Base-by-base conservation (phyloP, 2,888 invertebrate species). In the Drosophila pegasa region DNA sequence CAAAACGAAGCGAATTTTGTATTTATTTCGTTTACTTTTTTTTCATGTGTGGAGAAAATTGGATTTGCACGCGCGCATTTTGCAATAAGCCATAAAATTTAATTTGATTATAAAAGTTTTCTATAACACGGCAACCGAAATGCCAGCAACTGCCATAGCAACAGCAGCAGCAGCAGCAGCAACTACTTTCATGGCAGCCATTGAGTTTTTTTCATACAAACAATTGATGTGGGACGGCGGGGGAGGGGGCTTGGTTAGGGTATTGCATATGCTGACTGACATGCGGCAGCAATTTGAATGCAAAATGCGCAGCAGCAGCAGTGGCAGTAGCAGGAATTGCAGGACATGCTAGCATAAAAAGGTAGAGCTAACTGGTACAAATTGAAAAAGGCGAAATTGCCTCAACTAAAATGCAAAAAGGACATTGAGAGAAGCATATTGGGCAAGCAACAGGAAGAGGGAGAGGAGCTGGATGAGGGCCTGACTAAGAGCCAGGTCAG, bases 21-120 rank as follows among this genome's bases (percentile, higher is more conserved):
- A 20, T 48, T 48, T 48, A 14, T 31, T 47, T 18, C 9, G 6
- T 8, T 29, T 29, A 12, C 18, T 47, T 35, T 35, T 14, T 14
- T 37, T 37, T 14, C 20, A 40, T 45, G 41, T 75, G 64, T 64
- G 74, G 22, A 68, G 71, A 67, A 86, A 88, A 88, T 88, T 88
- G 86, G 77, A 79, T 86, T 87, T 85, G 88, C 79, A 85, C 69
- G 88, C 82, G 76, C 73, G 62, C 80, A 83, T 83, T 74, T 83
- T 76, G 84, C 88, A 83, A 87, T 85, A 85, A 80, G 84, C 88
- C 72, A 88, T 85, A 75, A 88, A 87, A 85, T 87, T 87, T 80
- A 88, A 85, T 85, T 87, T 85, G 87, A 78, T 80, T 78, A 83
- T 85, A 88, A 87, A 84, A 84, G 86, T 88, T 88, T 45, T 82